These are phyloP conservation scores for Typhlomys cinereus DNA, from an alignment of 2,113 vertebrate species.

Conservation along the genomic window DNA sequence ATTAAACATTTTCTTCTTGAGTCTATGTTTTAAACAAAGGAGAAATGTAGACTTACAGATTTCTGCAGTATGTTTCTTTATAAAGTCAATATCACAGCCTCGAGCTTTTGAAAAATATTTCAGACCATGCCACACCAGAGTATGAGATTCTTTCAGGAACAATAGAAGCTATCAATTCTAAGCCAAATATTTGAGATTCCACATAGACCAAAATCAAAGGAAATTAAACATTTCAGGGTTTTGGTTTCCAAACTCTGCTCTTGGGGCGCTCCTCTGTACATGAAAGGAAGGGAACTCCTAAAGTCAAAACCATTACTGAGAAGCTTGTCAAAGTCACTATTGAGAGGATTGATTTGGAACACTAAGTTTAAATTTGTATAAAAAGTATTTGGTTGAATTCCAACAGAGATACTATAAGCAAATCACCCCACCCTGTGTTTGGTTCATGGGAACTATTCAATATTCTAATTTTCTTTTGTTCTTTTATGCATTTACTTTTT, in stretches of 20 bases:
- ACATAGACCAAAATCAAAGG: not conserved
- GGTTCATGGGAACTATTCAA: not conserved
- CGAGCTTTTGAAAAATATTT: not conserved
- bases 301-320: not conserved
- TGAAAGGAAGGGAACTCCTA: not conserved
- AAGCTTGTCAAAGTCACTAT: no score
- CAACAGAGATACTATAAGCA: not conserved
- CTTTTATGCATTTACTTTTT: no score
- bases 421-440: not conserved
- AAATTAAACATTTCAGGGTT: not conserved
- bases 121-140: not conserved
- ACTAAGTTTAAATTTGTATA: not conserved
- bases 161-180: not conserved
- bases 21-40: not conserved
- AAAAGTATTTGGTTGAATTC: not conserved
- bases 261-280: not conserved
- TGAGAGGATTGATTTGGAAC: not conserved
- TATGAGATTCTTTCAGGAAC: not conserved
- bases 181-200: constrained; percentile 39
- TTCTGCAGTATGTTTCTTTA: not conserved
- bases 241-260: constrained; percentile 24
- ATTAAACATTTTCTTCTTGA: not conserved
- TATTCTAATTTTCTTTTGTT: no score
- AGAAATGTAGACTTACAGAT: not conserved
- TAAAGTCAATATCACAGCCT: constrained; percentile 14